Base-by-base conservation (phyloP, 2,113 vertebrate genomes). In the Psettodes erumei region DNA sequence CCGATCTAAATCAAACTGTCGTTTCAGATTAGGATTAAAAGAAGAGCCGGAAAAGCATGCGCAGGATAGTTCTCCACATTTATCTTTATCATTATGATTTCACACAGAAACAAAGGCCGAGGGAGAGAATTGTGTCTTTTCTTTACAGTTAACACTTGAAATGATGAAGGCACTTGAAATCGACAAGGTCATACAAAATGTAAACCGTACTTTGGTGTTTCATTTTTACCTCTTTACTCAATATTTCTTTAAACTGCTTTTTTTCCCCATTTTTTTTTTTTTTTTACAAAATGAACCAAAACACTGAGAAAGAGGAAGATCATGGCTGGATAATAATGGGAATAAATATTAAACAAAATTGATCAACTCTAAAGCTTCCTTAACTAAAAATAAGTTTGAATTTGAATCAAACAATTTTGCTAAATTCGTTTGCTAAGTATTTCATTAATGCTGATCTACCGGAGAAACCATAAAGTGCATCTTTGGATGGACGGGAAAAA, bases 391-490 rank as follows among this genome's bases (percentile, higher is more conserved):
- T 21, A 27, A 38, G 55, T 75, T 68, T 80, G 55, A 58, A 50
- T 58, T 59, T 43, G 23, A 84, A 73, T 68, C 19, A 38, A 72
- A 84, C 27, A 5, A 40, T 32, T 51, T 32, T 23, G 60, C n/a
- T 15, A 70, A 48, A 8, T 33, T 54, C 68, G 61, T 81, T 67
- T 54, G 59, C 13, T 38, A 33, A 25, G 71, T 55, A 77, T 65
- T 45, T 64, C 58, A 71, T 69, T 58, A 64, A 71, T 19, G 32
- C 63, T 54, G 59, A 83, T 71, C 64, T 48, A 47, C 35, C 66
- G 47, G 71, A 37, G 65, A 75, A 90, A 72, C 82, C 84, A 77
- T 85, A 92, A 91, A 92, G 88, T 92, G 85, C 89, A 90, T 92
- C 71, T 89, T 84, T 81, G 75, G 64, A 84, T 77, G 60, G 76